phyloP scores from a whole-genome alignment of 2,797 vertebrate genomes.

The Lithobates pipiens region DNA sequence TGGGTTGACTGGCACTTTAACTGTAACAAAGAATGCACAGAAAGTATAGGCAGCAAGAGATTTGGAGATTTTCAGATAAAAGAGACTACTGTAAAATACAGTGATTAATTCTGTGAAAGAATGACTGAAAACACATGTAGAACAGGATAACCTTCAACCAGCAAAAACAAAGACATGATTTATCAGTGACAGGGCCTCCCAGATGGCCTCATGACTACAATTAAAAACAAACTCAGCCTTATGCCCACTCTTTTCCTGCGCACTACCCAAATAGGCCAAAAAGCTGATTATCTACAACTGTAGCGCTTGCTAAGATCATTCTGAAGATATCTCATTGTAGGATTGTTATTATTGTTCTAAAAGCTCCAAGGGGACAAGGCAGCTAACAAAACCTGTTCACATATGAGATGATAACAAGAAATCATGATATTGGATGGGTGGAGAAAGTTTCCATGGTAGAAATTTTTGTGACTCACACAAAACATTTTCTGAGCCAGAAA shows the following conservation, averaged over 20 bases:
- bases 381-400: conserved; percentile 62
- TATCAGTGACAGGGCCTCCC: neutral
- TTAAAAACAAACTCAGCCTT: neutral
- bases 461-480: conserved; percentile 51
- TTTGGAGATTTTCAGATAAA: no score
- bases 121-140: neutral
- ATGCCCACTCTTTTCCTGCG: neutral
- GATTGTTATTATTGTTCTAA: neutral
- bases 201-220: neutral
- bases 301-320: neutral
- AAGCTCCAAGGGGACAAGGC: neutral
- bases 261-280: neutral
- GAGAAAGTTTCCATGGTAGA: conserved; percentile 54
- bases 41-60: no score
- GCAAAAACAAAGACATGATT: neutral
- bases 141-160: neutral
- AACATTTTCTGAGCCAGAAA: conserved; percentile 48
- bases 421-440: conserved; percentile 52
- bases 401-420: conserved; percentile 50
- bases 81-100: neutral
- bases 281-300: neutral
- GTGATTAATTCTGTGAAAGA: neutral
- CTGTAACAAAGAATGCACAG: no score
- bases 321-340: neutral
- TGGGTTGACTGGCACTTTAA: no score